Evolutionary conservation across 2,888 invertebrate genomes (phyloP).

Genomic region (Cloeon dipterum): DNA sequence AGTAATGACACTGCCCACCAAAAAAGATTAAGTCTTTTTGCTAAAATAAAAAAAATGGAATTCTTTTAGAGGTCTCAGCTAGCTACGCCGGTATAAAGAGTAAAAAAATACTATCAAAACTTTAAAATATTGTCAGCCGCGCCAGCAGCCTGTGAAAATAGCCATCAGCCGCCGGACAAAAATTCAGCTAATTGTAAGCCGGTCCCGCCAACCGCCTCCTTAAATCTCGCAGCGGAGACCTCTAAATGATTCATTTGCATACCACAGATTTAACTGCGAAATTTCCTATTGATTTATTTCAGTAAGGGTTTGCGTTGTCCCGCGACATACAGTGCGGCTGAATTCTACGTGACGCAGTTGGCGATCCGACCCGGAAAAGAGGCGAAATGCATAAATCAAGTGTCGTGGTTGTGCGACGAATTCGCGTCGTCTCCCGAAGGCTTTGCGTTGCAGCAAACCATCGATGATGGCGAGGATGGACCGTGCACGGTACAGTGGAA

Average conservation of each 20-base stretch:
- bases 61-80: too few species aligned
- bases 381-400: constrained; percentile 18
- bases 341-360: constrained; percentile 49
- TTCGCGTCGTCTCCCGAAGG: constrained; percentile 25
- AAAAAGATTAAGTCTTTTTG: too few species aligned
- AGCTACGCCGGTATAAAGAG: too few species aligned
- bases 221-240: too few species aligned
- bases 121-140: too few species aligned
- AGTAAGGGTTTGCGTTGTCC: constrained; percentile 46
- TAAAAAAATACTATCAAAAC: too few species aligned
- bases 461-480: neutral
- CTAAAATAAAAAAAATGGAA: too few species aligned
- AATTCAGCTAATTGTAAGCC: too few species aligned
- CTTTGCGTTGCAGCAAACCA: constrained; percentile 7
- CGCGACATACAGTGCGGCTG: constrained; percentile 59
- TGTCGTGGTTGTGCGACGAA: constrained; percentile 27
- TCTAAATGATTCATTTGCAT: neutral
- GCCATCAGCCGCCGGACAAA: too few species aligned
- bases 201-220: too few species aligned
- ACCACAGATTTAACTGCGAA: neutral
- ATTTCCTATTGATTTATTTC: constrained; percentile 10
- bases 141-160: too few species aligned
- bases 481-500: neutral
- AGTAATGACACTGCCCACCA: too few species aligned
- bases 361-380: constrained; percentile 28